Evolutionary conservation across 2,113 vertebrate species (phyloP), one percentile per base, ranked within the genome.

Genomic region (Indri indri): DNA sequence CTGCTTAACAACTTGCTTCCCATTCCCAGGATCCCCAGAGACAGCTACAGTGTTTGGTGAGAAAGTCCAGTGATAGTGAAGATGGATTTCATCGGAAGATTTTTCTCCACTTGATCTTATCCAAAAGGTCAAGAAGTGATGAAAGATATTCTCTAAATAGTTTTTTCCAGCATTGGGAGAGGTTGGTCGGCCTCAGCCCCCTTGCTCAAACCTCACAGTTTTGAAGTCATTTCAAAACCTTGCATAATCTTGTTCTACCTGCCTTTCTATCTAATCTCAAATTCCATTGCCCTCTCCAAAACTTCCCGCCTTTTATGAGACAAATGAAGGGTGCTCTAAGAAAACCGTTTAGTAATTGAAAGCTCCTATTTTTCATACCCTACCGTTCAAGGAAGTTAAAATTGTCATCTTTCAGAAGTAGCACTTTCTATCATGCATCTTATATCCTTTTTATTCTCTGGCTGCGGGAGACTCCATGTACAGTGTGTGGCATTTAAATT

Each of bases 141-240:
- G 8, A 82, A 79, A 83, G 16, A 22, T 79, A 87, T 71, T 77
- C 73, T 92, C 20, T 84, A 65, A 47, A 54, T 90, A 68, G 37
- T 94, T 95, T 88, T n/a, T 96, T 52, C 65, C 37, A 80, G 63
- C 27, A 91, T 68, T 92, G 63, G 32, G n/a, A 89, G n/a, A 95
- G 85, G 13, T 37, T 71, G 50, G 20, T 95, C 81, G 88, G 37
- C 17, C n/a, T 92, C n/a, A 74, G 68, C 8, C 16, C 11, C 50
- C 16, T 79, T 83, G 37, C 54, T 87, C 74, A 94, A 90, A 92
- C 16, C 68, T 92, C 47, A 91, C 25, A 18, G 50, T 94, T 90
- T 73, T 66, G 18, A 95, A 92, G 74, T 90, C n/a, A 63, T 96
- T 95, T 88, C 50, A 94, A 47, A 94, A 57, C 34, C 80, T 87